A percentile compares a stretch with the other conserved stretches of the same genome.
Conservation (phyloP, 2,113 vertebrate genomes). For the Vireo altiloquus region DNA sequence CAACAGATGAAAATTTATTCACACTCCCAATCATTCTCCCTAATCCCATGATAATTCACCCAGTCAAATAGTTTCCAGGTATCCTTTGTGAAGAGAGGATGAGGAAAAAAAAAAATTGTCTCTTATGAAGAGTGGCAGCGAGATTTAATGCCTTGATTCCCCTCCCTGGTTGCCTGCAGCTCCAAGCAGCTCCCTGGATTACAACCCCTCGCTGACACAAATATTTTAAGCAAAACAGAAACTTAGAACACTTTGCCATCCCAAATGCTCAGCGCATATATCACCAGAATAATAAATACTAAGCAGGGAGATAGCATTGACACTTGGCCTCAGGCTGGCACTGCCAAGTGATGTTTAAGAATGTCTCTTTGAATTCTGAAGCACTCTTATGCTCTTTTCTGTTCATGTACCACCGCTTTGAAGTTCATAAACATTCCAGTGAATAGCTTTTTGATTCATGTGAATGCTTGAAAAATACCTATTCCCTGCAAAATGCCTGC, state of each 20-base stretch:
- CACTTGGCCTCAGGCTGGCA: slow-evolving; percentile 44
- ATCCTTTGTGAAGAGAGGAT: background rate
- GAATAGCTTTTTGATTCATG: slow-evolving; percentile 61
- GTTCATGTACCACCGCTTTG: slow-evolving; percentile 23
- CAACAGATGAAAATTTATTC: background rate
- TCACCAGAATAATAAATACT: slow-evolving; percentile 37
- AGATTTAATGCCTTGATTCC: background rate
- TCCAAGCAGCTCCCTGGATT: background rate
- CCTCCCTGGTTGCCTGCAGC: background rate
- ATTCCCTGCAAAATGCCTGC: slow-evolving; percentile 40
- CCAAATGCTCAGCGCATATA: background rate
- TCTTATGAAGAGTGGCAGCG: background rate
- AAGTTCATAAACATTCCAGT: slow-evolving; percentile 54
- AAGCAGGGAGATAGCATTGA: slow-evolving; percentile 15
- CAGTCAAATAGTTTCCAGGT: background rate
- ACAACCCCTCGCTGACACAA: background rate
- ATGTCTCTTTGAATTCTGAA: slow-evolving; percentile 44
- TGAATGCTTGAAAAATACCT: slow-evolving; percentile 55
- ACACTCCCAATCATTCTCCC: background rate
- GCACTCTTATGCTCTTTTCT: slow-evolving; percentile 30
- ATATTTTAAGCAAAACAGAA: slow-evolving; percentile 5
- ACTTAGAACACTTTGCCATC: background rate
- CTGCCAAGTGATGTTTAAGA: slow-evolving; percentile 11
- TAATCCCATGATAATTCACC: background rate
- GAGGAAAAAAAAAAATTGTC: background rate